Percentiles rank a stretch among this genome's conserved stretches.
These are phyloP conservation scores for Leptinotarsa peninsularis DNA, from an alignment of 2,888 invertebrate genomes.

Conservation along the genomic window DNA sequence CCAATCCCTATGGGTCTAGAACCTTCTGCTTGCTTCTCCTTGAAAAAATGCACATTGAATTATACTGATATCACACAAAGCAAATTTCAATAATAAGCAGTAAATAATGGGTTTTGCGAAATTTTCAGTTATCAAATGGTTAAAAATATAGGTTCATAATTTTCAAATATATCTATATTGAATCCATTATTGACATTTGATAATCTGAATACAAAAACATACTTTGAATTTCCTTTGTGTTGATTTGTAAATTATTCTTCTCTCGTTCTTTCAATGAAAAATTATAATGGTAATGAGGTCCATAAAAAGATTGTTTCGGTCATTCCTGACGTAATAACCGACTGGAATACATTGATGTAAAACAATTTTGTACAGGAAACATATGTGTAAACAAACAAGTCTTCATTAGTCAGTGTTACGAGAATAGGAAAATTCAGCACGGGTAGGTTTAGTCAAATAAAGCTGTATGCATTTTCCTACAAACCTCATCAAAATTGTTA, in stretches of 20 bases:
- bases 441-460: background rate
- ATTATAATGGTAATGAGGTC: slow-evolving; percentile 17
- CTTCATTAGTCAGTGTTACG: slow-evolving; percentile 14
- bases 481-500: too few species aligned
- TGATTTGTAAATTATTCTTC: background rate
- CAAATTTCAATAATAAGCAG: too few species aligned
- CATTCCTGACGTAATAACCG: slow-evolving; percentile 20
- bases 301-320: slow-evolving; percentile 15
- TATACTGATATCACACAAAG: too few species aligned
- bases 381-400: slow-evolving; percentile 15
- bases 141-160: too few species aligned
- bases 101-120: too few species aligned
- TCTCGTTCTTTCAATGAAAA: background rate
- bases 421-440: slow-evolving; percentile 1
- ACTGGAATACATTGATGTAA: slow-evolving; percentile 19
- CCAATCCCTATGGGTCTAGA: too few species aligned
- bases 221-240: background rate
- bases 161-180: too few species aligned
- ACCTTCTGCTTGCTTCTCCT: too few species aligned
- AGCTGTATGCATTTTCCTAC: background rate
- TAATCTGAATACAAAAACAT: too few species aligned
- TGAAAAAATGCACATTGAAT: too few species aligned
- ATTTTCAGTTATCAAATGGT: too few species aligned
- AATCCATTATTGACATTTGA: background rate
- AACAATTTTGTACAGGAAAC: slow-evolving; percentile 18